phyloP scores from a whole-genome alignment of 2,888 invertebrate species.

The Cephus runcator region DNA sequence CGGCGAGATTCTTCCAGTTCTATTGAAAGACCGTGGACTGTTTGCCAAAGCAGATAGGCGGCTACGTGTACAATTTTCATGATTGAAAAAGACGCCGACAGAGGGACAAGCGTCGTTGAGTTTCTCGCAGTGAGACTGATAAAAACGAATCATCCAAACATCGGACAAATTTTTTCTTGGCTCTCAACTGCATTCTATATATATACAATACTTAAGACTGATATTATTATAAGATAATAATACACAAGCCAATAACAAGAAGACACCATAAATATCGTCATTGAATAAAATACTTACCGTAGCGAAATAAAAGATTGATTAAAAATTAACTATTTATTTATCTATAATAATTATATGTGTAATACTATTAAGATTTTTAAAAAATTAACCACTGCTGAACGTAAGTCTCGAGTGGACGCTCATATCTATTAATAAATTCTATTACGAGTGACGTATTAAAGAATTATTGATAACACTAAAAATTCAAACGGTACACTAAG shows the following conservation, averaged over 20 bases:
- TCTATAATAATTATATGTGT: neutral
- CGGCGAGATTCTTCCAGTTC: neutral
- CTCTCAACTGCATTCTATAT: neutral
- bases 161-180: neutral
- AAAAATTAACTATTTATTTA: neutral
- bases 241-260: neutral
- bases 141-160: neutral
- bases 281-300: neutral
- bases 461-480: neutral
- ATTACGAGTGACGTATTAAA: neutral
- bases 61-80: neutral
- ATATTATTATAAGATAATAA: neutral
- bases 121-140: neutral
- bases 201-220: neutral
- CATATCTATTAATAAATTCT: neutral
- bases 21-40: neutral
- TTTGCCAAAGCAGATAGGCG: neutral
- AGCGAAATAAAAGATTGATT: neutral
- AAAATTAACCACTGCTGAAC: neutral
- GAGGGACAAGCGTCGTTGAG: neutral
- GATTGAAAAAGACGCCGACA: neutral
- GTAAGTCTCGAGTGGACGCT: neutral
- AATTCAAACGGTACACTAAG: neutral
- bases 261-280: neutral
- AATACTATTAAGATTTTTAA: neutral